Evolutionary conservation across 2,113 vertebrate genomes (phyloP).

Genomic region (Nothoprocta pentlandii): DNA sequence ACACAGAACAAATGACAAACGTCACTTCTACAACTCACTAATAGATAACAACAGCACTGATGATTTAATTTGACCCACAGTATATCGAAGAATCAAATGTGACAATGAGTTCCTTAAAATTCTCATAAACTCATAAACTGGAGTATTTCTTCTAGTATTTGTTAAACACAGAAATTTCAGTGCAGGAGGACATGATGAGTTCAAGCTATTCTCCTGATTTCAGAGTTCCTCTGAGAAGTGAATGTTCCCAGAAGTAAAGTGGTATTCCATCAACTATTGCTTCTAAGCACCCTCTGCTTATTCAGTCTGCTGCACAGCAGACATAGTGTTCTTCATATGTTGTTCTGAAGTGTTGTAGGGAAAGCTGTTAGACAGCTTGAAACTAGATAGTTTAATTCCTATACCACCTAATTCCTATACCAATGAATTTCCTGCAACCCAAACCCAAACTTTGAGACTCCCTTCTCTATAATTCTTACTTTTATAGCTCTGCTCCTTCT

Average conservation of each 20-base stretch:
- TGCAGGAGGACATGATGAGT: not conserved
- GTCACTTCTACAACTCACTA: not conserved
- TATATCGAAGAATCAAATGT: not conserved
- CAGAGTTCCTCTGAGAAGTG: not conserved
- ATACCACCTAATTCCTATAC: not conserved
- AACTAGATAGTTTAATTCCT: not conserved
- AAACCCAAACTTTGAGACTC: not conserved
- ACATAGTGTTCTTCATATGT: not conserved
- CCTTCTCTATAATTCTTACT: not conserved
- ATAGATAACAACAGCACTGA: not conserved
- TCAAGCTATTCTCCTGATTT: not conserved
- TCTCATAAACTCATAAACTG: not conserved
- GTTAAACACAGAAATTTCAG: not conserved
- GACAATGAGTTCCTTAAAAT: not conserved
- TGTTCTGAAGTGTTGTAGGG: not conserved
- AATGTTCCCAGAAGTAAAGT: not conserved
- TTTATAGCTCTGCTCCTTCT: not conserved
- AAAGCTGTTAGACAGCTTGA: not conserved
- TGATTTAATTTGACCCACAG: not conserved
- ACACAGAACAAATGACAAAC: not conserved
- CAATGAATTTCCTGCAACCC: not conserved
- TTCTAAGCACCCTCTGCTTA: not conserved
- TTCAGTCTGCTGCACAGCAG: too few species aligned
- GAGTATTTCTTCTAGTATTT: not conserved
- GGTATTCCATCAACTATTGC: accelerated